These are phyloP conservation scores for Agelastica alni DNA, from an alignment of 2,888 invertebrate genomes.

Conservation along the genomic window DNA sequence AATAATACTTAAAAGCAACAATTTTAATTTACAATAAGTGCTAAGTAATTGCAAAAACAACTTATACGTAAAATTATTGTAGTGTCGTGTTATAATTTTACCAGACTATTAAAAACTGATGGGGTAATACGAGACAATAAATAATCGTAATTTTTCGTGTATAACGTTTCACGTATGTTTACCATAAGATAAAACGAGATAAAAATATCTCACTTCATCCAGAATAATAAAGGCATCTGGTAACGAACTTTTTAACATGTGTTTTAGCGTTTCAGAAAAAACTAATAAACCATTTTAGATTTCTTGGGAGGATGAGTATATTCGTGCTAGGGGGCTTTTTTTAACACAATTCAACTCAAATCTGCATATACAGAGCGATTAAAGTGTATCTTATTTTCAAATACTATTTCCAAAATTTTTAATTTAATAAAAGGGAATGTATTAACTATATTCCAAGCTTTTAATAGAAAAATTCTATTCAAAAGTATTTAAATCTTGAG, in stretches of 20 bases:
- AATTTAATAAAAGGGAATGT: not conserved
- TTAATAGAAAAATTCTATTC: not conserved
- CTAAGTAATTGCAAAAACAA: no score
- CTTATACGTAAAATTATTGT: no score
- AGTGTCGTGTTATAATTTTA: no score
- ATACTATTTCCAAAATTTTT: no score
- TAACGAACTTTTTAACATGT: constrained; percentile 32
- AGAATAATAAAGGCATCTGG: constrained; percentile 25
- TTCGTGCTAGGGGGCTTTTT: not conserved
- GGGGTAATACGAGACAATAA: constrained; percentile 28
- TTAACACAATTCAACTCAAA: no score
- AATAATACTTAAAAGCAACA: no score
- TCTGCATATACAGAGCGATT: no score
- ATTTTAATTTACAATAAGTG: no score
- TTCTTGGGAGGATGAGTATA: constrained; percentile 16
- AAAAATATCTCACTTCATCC: constrained; percentile 8
- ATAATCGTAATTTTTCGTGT: constrained; percentile 15
- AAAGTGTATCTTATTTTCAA: no score
- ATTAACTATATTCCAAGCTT: not conserved
- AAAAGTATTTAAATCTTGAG: no score
- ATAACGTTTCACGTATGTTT: constrained; percentile 1
- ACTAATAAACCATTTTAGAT: constrained; percentile 32
- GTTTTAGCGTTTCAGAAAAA: constrained; percentile 27
- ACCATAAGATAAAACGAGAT: constrained; percentile 20
- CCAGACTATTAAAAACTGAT: constrained; percentile 7